Percentiles rank a stretch among this genome's conserved stretches.
Conservation (phyloP, 2,888 invertebrate genomes). For the Emmelina monodactyla region DNA sequence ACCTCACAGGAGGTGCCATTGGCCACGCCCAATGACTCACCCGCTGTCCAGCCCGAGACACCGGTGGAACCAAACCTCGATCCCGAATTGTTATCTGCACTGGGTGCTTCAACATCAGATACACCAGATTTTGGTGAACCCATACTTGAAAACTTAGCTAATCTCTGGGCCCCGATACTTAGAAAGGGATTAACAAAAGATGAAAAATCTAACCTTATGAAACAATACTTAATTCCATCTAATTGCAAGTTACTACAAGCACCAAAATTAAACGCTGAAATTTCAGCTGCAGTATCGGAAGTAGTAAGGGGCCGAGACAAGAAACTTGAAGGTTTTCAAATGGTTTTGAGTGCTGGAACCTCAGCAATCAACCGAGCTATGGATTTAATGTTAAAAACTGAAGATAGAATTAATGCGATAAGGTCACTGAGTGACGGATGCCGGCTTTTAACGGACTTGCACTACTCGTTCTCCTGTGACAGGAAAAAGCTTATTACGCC, state of each 20-base stretch:
- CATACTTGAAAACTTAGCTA: not conserved
- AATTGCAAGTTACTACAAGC: constrained; percentile 2
- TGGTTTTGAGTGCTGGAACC: not conserved
- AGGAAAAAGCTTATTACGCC: constrained; percentile 15
- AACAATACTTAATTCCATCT: constrained; percentile 3
- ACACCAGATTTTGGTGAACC: not conserved
- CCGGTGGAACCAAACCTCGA: too few species aligned
- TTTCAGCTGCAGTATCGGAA: constrained; percentile 3
- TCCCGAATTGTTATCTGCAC: too few species aligned
- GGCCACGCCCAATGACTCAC: too few species aligned
- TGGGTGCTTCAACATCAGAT: not conserved
- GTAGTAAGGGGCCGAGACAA: not conserved
- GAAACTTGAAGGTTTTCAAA: not conserved
- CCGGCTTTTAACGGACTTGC: constrained; percentile 13
- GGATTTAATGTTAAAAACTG: constrained; percentile 6
- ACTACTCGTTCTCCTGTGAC: constrained; percentile 7
- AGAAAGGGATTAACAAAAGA: constrained; percentile 1
- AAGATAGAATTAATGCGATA: constrained; percentile 13
- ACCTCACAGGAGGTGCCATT: too few species aligned
- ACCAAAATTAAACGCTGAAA: constrained; percentile 2
- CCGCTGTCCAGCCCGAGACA: too few species aligned
- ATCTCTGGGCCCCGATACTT: not conserved
- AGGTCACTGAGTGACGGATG: constrained; percentile 14
- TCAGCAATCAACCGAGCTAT: not conserved
- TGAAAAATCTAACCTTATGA: constrained; percentile 1